These are phyloP conservation scores for Amiota communis DNA, from an alignment of 2,888 invertebrate genomes.

Conservation along the genomic window DNA sequence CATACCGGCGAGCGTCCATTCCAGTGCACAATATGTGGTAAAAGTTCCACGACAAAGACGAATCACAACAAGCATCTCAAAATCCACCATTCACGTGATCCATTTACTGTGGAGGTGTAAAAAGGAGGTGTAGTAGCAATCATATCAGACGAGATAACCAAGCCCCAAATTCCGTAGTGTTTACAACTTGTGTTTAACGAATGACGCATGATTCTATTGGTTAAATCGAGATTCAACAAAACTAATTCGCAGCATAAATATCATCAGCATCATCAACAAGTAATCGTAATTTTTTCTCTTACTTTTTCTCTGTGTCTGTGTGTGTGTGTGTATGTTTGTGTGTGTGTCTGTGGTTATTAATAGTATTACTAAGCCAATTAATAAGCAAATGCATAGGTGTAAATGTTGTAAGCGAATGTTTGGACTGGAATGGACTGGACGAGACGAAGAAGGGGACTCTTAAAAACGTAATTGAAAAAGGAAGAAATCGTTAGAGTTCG, in stretches of 20 bases:
- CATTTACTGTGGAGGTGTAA: constrained; percentile 84
- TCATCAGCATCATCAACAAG: constrained; percentile 17
- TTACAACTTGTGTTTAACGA: neutral
- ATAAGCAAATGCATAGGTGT: neutral
- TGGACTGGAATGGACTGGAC: neutral
- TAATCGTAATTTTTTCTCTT: neutral
- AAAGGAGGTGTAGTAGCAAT: neutral
- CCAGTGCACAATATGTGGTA: constrained; percentile 90
- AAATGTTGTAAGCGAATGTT: neutral
- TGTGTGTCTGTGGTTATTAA: constrained; percentile 20
- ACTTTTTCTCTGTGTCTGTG: constrained; percentile 18
- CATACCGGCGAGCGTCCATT: constrained; percentile 86
- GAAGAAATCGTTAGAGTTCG: neutral
- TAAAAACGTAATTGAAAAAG: neutral
- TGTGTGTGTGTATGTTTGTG: constrained; percentile 12
- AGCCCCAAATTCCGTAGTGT: neutral
- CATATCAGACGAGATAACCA: neutral
- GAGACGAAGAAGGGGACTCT: no score
- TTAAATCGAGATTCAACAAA: neutral
- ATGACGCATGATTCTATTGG: neutral
- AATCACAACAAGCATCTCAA: constrained; percentile 93
- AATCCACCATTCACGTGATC: constrained; percentile 91
- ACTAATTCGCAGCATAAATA: neutral
- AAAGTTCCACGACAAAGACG: constrained; percentile 90
- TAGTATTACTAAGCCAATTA: constrained; percentile 26